Conservation (phyloP, 2,888 invertebrate species). For the Leptopilina syphax region DNA sequence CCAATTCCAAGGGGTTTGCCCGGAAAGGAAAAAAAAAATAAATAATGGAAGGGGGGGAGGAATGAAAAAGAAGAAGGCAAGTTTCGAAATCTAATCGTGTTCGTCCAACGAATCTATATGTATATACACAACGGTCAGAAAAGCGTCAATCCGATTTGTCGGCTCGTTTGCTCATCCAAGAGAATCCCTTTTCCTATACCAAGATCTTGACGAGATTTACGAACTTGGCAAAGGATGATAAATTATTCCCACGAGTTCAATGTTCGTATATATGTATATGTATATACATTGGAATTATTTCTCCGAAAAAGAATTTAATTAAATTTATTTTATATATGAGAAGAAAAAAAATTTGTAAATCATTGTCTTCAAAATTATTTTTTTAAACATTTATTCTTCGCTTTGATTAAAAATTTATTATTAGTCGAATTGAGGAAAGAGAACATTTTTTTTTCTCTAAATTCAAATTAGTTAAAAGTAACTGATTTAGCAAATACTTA, state of each 20-base stretch:
- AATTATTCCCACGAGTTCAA: neutral
- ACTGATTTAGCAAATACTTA: too few species aligned
- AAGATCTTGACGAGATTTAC: slow-evolving; percentile 26
- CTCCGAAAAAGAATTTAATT: too few species aligned
- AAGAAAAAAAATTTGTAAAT: too few species aligned
- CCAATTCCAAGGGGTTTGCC: slow-evolving; percentile 67
- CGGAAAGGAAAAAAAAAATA: slow-evolving; percentile 38
- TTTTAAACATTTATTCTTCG: too few species aligned
- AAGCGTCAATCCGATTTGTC: slow-evolving; percentile 70
- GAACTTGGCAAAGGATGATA: slow-evolving; percentile 10
- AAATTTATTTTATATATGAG: too few species aligned
- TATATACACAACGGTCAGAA: slow-evolving; percentile 57
- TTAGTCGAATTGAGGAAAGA: too few species aligned
- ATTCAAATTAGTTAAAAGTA: too few species aligned
- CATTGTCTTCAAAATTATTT: too few species aligned
- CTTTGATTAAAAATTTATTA: too few species aligned
- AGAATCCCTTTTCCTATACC: neutral
- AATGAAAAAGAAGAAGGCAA: slow-evolving; percentile 13
- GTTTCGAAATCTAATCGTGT: slow-evolving; percentile 64
- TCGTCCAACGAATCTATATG: slow-evolving; percentile 45
- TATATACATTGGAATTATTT: neutral
- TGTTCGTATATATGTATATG: too few species aligned
- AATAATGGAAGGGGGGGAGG: slow-evolving; percentile 45
- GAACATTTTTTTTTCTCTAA: too few species aligned
- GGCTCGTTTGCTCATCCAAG: slow-evolving; percentile 61